Evolutionary conservation across 2,113 vertebrate species (phyloP), one percentile per base, ranked within the genome.

Genomic region (Columba livia): DNA sequence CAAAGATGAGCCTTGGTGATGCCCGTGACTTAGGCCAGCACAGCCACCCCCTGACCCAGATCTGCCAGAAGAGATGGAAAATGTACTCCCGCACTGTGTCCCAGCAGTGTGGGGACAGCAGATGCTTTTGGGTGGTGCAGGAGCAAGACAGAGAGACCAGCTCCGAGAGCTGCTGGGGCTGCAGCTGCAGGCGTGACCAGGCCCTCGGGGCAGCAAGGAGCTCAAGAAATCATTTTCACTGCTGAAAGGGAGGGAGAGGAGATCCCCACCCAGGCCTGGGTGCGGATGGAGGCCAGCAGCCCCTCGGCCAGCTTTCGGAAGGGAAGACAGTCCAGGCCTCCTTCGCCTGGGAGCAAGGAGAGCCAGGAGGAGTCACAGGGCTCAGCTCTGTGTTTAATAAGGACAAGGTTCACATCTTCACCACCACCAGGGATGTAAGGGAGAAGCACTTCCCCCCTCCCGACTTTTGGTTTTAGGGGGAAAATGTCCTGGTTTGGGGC

Each of bases 161-260:
- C 44, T 60, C 42, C 17, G 56, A 90, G 50, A 70, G 77, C 21
- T 53, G 69, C 79, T 1, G 10, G 47, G n/a, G 67, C 80, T 62
- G 61, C 0, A 0, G 81, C 40, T 48, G 21, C 72, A 73, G 71
- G 72, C 4, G 0, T 0, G 0, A 82, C 75, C 64, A 78, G 65
- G 54, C 69, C 66, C 78, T 50, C 0, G 0, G 31, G 73, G 67
- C 53, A 81, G 53, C 0, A 0, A 81, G 53, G 26, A 87, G 53
- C 77, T 92, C 86, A 64, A 56, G 34, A 62, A 92, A 86, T 78
- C 50, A 36, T 70, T 65, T 57, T 80, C 53, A 19, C 62, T 74
- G 56, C 56, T 78, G 47, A 47, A 93, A 93, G 64, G 83, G 79
- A 84, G 53, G 56, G 51, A 86, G 51, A 83, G 47, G 47, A 90